Conservation (phyloP, 2,888 invertebrate genomes). For the Clivina fossor region DNA sequence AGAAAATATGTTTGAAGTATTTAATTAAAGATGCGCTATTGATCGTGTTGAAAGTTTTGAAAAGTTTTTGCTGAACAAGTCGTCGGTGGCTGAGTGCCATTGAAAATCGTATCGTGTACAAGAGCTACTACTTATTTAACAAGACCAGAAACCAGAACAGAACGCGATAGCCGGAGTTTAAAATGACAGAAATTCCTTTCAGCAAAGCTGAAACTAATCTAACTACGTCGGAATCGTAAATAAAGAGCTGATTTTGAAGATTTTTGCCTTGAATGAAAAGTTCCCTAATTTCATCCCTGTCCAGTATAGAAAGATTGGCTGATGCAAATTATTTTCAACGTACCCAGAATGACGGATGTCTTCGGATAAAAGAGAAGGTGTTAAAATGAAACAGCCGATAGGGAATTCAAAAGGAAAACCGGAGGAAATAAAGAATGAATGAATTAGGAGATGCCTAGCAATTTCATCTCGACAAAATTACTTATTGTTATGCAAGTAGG, state of each 20-base stretch:
- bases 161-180: not conserved
- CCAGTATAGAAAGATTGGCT: slow-evolving; percentile 16
- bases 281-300: slow-evolving; percentile 25
- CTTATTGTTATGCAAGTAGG: too few species aligned
- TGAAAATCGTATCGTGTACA: too few species aligned
- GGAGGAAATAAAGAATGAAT: slow-evolving; percentile 2
- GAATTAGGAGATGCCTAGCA: too few species aligned
- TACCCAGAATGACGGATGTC: slow-evolving; percentile 7
- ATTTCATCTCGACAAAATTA: too few species aligned
- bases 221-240: slow-evolving; percentile 12
- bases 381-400: too few species aligned
- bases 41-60: too few species aligned
- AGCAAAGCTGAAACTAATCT: slow-evolving; percentile 18
- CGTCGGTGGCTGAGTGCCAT: not conserved
- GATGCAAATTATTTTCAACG: slow-evolving; percentile 27
- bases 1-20: too few species aligned
- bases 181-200: slow-evolving; percentile 16
- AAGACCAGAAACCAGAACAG: not conserved
- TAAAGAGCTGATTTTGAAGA: slow-evolving; percentile 14
- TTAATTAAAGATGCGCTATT: too few species aligned
- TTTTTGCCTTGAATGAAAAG: slow-evolving; percentile 26
- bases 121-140: too few species aligned
- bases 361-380: slow-evolving; percentile 7
- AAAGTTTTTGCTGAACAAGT: too few species aligned
- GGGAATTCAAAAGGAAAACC: slow-evolving; percentile 12